phyloP scores from a whole-genome alignment of 2,113 vertebrate genomes.

The Pitta sordida region DNA sequence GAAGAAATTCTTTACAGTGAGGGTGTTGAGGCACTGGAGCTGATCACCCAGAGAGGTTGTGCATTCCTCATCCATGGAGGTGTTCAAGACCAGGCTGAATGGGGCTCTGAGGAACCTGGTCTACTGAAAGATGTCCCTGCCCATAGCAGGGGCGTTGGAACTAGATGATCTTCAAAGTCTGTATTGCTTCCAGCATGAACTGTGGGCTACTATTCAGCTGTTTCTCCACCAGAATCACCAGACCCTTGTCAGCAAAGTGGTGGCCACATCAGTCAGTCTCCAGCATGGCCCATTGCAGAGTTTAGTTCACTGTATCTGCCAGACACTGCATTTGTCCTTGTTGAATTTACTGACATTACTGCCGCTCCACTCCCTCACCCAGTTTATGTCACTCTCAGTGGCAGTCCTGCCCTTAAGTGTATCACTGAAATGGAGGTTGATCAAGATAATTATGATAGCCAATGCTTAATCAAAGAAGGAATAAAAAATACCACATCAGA shows the following conservation, averaged over 20 bases:
- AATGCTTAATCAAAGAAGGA: neutral
- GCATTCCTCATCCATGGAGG: neutral
- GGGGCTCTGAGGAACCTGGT: neutral
- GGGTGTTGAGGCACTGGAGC: neutral
- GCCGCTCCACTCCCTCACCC: neutral
- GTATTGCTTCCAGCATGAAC: neutral
- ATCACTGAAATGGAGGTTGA: neutral
- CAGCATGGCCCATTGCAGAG: fast-evolving
- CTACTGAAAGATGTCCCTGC: neutral
- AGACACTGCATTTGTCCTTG: neutral
- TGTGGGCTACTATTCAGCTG: neutral
- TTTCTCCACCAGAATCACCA: neutral
- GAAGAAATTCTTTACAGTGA: neutral
- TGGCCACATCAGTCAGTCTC: neutral
- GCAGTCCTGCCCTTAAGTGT: neutral
- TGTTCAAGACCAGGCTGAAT: neutral
- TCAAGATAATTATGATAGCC: neutral
- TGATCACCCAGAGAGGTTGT: neutral
- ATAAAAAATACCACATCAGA: neutral
- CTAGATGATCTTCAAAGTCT: neutral
- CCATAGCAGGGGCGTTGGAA: fast-evolving
- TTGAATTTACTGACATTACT: neutral
- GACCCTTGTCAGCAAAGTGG: neutral
- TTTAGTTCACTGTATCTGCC: neutral
- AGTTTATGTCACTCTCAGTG: neutral